Base-by-base conservation (phyloP, 2,888 invertebrate species). In the Arrhopalites spinosus region DNA sequence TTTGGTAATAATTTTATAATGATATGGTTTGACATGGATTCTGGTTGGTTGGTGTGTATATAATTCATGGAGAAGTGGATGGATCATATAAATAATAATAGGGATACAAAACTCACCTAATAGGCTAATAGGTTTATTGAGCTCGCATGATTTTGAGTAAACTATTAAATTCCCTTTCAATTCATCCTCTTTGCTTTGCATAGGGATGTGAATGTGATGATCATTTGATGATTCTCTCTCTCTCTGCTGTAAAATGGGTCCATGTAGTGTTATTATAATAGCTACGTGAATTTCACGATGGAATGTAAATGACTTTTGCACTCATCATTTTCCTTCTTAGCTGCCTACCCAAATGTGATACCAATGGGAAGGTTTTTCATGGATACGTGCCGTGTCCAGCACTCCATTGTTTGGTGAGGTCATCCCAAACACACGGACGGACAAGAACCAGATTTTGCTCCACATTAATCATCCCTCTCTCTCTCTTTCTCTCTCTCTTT, bases 61-160 rank as follows among this genome's bases (percentile, higher is more conserved):
- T 27, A 27, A 25, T 27, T 61, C 27, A n/a, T n/a, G n/a, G n/a
- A n/a, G n/a, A n/a, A n/a, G n/a, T n/a, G n/a, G 8, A 53, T 53
- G 1, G 1, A n/a, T n/a, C 53, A 53, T 53, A 50, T 20, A 11
- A n/a, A 20, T 23, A 36, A 36, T 36, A 36, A 36, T 36, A 36
- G 11, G 36, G 5, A 36, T 36, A 11, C 3, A 36, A 53, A 8
- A 23, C 53, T 53, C 23, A 27, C 25, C 59, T 25, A 59, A 59
- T 50, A 5, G 59, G 23, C 36, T 64, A 64, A 64, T 64, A 64
- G 64, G 64, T 64, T 64, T 64, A 64, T 64, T 64, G 64, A 64
- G 64, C 64, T 64, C 64, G 27, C 64, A 36, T 30, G 64, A 61
- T 61, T 61, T 61, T 25, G 23, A 61, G 23, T 53, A 20, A 20